Evolutionary conservation across 2,888 invertebrate species (phyloP), one percentile per base, ranked within the genome.

Genomic region (Eupithecia exiguata): DNA sequence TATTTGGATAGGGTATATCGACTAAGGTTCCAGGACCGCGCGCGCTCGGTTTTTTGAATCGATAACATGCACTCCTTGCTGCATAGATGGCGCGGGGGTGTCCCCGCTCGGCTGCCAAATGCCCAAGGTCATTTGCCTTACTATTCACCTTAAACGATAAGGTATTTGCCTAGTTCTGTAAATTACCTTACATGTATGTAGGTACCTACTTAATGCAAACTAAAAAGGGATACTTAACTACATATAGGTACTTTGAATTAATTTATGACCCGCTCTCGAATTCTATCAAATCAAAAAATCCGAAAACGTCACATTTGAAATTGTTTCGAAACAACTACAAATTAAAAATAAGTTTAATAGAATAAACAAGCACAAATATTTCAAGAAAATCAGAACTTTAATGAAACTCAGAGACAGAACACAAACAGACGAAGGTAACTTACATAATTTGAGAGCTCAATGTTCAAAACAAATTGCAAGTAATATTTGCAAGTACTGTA

Each of bases 401-500:
- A 21, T 36, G n/a, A 21, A 65, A 66, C 43, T 66, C 66, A 40
- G 36, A 66, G 14, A 40, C 40, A 66, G 38, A 38, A 38, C 38
- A 38, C 65, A 65, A 65, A 62, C 36, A n/a, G 6, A 40, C n/a
- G 21, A 9, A 49, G 46, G 49, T 49, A 49, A 65, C 40, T 40
- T 65, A 40, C 66, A 25, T 21, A 38, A 66, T 3, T 40, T 21
- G 40, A 66, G 66, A 21, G 36, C n/a, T 66, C 66, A 43, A 66
- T 66, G 14, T 40, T 25, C 35, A 35, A 62, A 35, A 66, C 66
- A 66, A 66, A 66, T 66, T 66, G 69, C 69, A 63, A 65, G 69
- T 68, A 67, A 70, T 72, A 70, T 70, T 75, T 58, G 72, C 65
- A 68, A 61, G 66, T 66, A 58, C 58, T 72, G 61, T 38, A 71